Evolutionary conservation across 2,888 invertebrate species (phyloP).

Genomic region (Corbicula japonica): DNA sequence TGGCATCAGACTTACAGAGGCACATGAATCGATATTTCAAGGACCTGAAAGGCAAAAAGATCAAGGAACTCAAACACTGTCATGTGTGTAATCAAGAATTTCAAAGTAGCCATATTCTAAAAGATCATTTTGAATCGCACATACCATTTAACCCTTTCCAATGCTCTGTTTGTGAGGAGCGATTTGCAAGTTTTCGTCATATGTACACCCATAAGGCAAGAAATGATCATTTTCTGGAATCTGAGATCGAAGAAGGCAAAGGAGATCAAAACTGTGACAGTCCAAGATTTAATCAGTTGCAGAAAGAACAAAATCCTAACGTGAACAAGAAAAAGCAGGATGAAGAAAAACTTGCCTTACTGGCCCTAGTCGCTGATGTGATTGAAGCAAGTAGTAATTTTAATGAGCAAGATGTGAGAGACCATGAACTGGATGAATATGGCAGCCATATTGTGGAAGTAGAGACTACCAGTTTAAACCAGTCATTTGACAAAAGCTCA

Average conservation of each 20-base stretch:
- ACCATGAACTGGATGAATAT: too few species aligned
- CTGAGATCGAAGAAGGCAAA: slow-evolving; percentile 24
- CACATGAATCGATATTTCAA: slow-evolving; percentile 52
- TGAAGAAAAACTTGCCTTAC: too few species aligned
- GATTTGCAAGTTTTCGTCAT: slow-evolving; percentile 39
- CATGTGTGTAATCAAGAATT: slow-evolving; percentile 53
- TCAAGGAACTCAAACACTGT: slow-evolving; percentile 34
- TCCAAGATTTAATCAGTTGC: too few species aligned
- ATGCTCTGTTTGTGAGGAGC: slow-evolving; percentile 44
- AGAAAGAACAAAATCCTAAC: too few species aligned
- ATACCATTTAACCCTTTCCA: slow-evolving; percentile 48
- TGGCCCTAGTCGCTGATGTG: too few species aligned
- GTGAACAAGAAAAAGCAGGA: too few species aligned
- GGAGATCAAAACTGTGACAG: too few species aligned
- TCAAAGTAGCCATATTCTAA: slow-evolving; percentile 39
- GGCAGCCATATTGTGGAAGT: too few species aligned
- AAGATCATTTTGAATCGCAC: slow-evolving; percentile 52
- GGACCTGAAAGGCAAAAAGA: not conserved
- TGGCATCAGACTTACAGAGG: slow-evolving; percentile 41
- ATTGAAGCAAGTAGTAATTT: too few species aligned
- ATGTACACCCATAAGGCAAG: slow-evolving; percentile 57
- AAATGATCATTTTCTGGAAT: slow-evolving; percentile 47
- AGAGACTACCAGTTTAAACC: too few species aligned
- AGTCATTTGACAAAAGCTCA: too few species aligned
- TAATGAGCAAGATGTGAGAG: too few species aligned